Evolutionary conservation across 2,113 vertebrate species (phyloP), one percentile per base, ranked within the genome.

Genomic region (Myanophis thanlyinensis): DNA sequence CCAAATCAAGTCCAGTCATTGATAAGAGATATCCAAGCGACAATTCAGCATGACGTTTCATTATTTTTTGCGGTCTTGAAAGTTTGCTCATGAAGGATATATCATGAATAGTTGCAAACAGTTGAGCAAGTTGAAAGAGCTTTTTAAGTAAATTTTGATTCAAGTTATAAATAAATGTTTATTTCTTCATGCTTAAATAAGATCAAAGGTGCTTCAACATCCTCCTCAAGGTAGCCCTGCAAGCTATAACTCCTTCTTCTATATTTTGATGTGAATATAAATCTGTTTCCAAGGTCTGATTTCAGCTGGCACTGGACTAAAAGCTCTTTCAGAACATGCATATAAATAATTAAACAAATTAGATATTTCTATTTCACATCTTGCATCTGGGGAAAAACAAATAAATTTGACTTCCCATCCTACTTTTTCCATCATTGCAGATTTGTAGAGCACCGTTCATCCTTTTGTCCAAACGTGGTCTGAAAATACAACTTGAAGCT

Each of bases 111-210:
- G 22, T 52, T 40, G 5, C 10, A 40, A 87, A n/a, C 22, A 44
- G 30, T 51, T 27, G 40, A 73, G 49, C 62, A 23, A 49, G 40
- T 44, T 23, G n/a, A 18, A 52, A 54, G 4, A 20, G 30, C n/a
- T 88, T 91, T 53, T 48, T 87, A 91, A 91, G 87, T 87, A 91
- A 87, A 87, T 67, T 12, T n/a, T 87, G 52, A 7, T 85, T 47
- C 30, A 67, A 67, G 62, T 91, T 40, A 56, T 91, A 86, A 86
- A 91, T 86, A 87, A 92, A 73, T 9, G 35, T 35, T 87, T 46
- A 40, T 91, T 49, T 35, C 35, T 80, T 85, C 25, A 85, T 46
- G 5, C 44, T 84, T 53, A 46, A 86, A 91, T 27, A 11, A 59
- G 90, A 80, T 51, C 12, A 12, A 80, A 87, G 53, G 46, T 40